phyloP scores from a whole-genome alignment of 2,113 vertebrate genomes.

The Microcebus tavaratra region DNA sequence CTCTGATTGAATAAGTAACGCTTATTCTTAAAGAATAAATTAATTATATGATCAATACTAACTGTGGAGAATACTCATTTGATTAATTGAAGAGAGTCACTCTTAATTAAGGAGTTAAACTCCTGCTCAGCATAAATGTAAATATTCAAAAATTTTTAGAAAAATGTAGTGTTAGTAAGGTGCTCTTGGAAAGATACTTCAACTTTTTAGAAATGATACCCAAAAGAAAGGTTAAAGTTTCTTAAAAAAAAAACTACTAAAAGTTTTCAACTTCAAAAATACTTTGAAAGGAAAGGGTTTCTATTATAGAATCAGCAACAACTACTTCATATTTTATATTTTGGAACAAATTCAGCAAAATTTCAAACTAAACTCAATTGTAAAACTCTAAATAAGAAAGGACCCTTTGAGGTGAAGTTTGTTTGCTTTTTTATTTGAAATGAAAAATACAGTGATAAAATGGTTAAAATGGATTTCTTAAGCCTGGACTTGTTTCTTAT shows the following conservation, averaged over 20 bases:
- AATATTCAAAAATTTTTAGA: not conserved
- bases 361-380: slow-evolving; percentile 20
- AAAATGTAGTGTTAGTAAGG: not conserved
- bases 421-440: not conserved
- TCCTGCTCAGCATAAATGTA: not conserved
- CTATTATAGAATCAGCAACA: not conserved
- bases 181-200: not conserved
- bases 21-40: slow-evolving; percentile 10
- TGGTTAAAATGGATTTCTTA: slow-evolving; percentile 11
- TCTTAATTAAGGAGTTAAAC: not conserved
- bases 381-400: slow-evolving; percentile 50
- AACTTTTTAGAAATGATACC: slow-evolving; percentile 41
- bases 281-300: slow-evolving; percentile 1
- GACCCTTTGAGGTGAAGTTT: not conserved
- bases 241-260: not conserved
- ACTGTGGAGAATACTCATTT: not conserved
- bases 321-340: slow-evolving; percentile 40
- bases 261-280: slow-evolving; percentile 57
- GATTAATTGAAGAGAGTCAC: not conserved
- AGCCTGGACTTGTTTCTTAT: slow-evolving; percentile 19
- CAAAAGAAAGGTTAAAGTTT: slow-evolving; percentile 32
- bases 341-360: slow-evolving; percentile 44
- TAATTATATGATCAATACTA: not conserved
- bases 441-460: slow-evolving; percentile 2
- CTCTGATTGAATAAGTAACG: slow-evolving; percentile 2